Conservation (phyloP, 64 coral and sea anemone species). For the Montipora capricornis region DNA sequence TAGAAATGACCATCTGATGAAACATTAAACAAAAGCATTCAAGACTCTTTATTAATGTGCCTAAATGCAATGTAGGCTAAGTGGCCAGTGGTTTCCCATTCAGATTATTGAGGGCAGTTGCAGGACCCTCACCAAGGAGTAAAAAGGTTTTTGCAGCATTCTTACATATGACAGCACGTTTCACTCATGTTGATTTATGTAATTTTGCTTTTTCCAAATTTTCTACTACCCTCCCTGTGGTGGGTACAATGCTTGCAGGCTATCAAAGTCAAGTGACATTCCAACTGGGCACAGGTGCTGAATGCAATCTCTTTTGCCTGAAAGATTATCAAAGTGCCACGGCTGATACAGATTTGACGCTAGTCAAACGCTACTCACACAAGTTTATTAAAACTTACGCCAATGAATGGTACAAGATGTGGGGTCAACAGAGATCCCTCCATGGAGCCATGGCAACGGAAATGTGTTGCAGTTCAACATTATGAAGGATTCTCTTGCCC, state of each 20-base stretch:
- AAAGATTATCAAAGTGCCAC: slow-evolving; percentile 41
- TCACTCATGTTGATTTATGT: no score
- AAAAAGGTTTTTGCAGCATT: no score
- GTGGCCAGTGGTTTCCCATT: no score
- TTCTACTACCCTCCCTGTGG: no score
- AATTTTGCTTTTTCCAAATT: no score
- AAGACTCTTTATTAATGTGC: no score
- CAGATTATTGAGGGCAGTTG: no score
- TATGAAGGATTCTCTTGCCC: slow-evolving; percentile 51
- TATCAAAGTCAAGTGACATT: neutral
- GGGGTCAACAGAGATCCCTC: neutral
- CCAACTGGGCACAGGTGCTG: slow-evolving; percentile 59
- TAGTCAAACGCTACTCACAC: neutral
- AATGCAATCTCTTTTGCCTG: slow-evolving; percentile 57
- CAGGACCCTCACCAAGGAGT: no score
- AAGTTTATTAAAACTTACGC: slow-evolving; percentile 49
- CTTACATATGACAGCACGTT: no score
- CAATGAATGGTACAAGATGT: slow-evolving; percentile 51
- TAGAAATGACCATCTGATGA: slow-evolving; percentile 79
- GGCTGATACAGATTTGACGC: neutral
- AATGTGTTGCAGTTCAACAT: slow-evolving; percentile 49
- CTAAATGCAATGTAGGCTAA: no score
- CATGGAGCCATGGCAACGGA: no score
- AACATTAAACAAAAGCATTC: neutral
- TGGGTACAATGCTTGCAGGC: neutral